Percentiles rank a stretch among this genome's conserved stretches.
Evolutionary conservation across 2,113 vertebrate genomes (phyloP).

Genomic region (Oncorhynchus mykiss): DNA sequence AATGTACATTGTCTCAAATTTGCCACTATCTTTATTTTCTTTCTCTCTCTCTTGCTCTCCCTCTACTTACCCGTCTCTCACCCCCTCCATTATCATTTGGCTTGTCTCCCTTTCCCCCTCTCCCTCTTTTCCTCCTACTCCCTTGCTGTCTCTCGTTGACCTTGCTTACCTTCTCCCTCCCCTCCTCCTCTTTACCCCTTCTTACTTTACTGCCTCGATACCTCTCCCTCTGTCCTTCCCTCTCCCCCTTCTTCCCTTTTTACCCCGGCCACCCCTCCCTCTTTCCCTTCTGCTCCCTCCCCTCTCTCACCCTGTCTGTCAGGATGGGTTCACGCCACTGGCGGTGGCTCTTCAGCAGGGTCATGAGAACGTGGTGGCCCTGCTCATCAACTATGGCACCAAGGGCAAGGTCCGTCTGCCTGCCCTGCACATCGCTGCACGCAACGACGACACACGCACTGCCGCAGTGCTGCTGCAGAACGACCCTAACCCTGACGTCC

Average conservation of each 20-base stretch:
- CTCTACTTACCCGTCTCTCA: neutral
- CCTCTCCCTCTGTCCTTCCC: constrained; percentile 2
- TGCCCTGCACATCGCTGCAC: constrained; percentile 92
- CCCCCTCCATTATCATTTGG: neutral
- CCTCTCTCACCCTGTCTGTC: constrained; percentile 20
- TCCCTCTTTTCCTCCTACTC: neutral
- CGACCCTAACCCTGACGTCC: constrained; percentile 92
- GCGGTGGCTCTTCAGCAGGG: constrained; percentile 97
- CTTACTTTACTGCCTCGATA: neutral
- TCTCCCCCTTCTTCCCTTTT: neutral
- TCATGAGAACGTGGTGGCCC: constrained; percentile 94
- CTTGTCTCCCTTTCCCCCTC: neutral
- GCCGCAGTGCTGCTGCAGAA: constrained; percentile 95
- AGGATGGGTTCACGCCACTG: constrained; percentile 96
- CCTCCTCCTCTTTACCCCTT: neutral
- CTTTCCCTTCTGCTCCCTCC: neutral
- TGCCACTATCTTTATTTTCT: neutral
- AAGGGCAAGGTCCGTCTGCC: constrained; percentile 96
- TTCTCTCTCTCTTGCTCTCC: neutral
- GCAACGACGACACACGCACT: constrained; percentile 94
- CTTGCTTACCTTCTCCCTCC: neutral
- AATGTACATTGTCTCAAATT: neutral
- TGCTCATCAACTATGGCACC: constrained; percentile 95
- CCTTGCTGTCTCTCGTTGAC: neutral
- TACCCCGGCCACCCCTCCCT: constrained; percentile 69